Evolutionary conservation across 1,140 invertebrate species (phyloP), one percentile per base, ranked within the genome.

Genomic region (Drosophila subpulchrella): DNA sequence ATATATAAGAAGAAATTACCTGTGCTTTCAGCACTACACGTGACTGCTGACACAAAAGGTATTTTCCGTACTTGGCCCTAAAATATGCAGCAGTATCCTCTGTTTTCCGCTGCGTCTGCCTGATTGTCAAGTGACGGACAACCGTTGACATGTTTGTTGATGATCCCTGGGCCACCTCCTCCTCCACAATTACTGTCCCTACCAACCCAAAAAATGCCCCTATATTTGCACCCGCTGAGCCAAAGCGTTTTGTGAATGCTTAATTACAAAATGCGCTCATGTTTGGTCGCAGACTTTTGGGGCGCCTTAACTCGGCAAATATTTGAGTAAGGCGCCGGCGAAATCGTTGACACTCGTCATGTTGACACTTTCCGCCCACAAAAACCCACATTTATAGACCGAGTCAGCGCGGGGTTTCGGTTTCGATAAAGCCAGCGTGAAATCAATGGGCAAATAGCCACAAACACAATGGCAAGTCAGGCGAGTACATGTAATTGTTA

Each of bases 181-280:
- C 46, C 6, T 24, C 15, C 4, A n/a, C 5, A 3, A 7, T 15
- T 3, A 12, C 47, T 46, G 34, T 17, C 3, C 13, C 13, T 24
- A 50, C 20, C 39, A 34, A 15, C 47, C 7, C 6, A 11, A 42
- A 15, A 12, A 36, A 20, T 13, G 4, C 11, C 34, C 32, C 8
- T 34, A 34, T 56, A 36, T 39, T 60, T 42, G 38, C 48, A n/a
- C 20, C 17, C n/a, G 39, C 30, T 60, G 47, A 48, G 39, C 56
- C 34, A 59, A 58, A 77, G 74, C 83, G 73, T 75, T 83, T 70
- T 83, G 44, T 83, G 83, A 88, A 88, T 89, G 67, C 84, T 83
- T 88, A 89, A 88, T 88, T 88, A 89, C 58, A 63, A 82, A 86
- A 81, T 55, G 58, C 61, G 46, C 53, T 63, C 73, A 68, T 58